phyloP scores from a whole-genome alignment of 2,113 vertebrate species.

The Macheiramphus alcinus region DNA sequence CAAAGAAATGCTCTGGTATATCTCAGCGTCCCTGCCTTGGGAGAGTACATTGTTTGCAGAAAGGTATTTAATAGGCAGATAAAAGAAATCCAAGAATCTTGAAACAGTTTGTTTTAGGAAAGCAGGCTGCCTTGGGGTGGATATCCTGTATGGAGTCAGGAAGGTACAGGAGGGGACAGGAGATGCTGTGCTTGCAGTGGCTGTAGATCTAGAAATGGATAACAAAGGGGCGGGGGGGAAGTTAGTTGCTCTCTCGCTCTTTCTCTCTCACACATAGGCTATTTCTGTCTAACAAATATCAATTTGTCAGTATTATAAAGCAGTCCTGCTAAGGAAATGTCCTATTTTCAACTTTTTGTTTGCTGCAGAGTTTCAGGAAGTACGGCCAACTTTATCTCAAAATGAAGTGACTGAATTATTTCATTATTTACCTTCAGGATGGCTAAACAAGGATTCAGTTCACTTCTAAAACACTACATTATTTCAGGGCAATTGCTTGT shows the following conservation, averaged over 20 bases:
- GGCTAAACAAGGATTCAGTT: background rate
- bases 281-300: conserved; percentile 13
- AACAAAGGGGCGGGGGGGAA: background rate
- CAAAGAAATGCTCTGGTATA: background rate
- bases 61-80: background rate
- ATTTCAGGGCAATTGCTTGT: background rate
- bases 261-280: background rate
- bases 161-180: conserved; percentile 43
- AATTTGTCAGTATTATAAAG: background rate
- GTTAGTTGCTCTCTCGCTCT: background rate
- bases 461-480: background rate
- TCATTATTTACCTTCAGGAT: background rate
- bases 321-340: background rate
- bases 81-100: conserved; percentile 2
- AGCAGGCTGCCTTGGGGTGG: conserved; percentile 23
- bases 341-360: background rate
- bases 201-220: conserved; percentile 39
- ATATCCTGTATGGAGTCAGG: conserved; percentile 57
- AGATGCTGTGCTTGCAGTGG: conserved; percentile 7
- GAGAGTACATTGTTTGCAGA: background rate
- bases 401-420: background rate
- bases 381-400: background rate
- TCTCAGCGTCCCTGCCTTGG: background rate
- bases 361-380: background rate
- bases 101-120: conserved; percentile 35